Evolutionary conservation across 2,113 vertebrate species (phyloP).

Genomic region (Sorex araneus): DNA sequence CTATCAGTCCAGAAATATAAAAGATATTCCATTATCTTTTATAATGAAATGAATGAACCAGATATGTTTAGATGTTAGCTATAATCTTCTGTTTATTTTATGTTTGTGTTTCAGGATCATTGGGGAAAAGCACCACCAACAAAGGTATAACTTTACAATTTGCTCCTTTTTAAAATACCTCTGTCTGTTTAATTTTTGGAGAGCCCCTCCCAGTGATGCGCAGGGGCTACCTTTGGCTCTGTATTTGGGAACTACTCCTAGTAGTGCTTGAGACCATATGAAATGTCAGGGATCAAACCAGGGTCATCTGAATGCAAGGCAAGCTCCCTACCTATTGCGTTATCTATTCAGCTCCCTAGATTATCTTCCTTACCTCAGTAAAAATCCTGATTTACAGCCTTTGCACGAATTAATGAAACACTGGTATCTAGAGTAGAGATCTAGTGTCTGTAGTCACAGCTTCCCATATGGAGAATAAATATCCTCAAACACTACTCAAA

Average conservation of each 20-base stretch:
- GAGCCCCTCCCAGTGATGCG: too few species aligned
- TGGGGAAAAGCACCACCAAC: neutral
- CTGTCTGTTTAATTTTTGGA: too few species aligned
- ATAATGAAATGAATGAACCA: conserved; percentile 8
- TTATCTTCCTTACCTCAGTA: neutral
- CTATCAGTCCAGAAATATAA: too few species aligned
- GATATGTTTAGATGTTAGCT: neutral
- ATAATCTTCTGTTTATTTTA: neutral
- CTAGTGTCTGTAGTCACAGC: neutral
- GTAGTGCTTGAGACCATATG: too few species aligned
- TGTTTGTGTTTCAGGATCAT: neutral
- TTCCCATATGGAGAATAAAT: neutral
- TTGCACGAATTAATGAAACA: neutral
- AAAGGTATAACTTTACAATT: neutral
- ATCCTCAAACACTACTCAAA: neutral
- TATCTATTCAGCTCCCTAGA: too few species aligned
- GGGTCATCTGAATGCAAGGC: too few species aligned
- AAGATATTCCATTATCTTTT: too few species aligned
- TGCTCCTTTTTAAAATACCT: neutral
- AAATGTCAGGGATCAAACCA: too few species aligned
- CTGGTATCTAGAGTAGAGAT: neutral
- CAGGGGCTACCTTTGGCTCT: too few species aligned
- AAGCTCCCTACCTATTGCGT: too few species aligned
- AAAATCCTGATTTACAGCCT: neutral
- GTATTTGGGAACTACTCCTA: too few species aligned